phyloP scores from a whole-genome alignment of 2,797 vertebrate genomes.

The Etheostoma perlongum region DNA sequence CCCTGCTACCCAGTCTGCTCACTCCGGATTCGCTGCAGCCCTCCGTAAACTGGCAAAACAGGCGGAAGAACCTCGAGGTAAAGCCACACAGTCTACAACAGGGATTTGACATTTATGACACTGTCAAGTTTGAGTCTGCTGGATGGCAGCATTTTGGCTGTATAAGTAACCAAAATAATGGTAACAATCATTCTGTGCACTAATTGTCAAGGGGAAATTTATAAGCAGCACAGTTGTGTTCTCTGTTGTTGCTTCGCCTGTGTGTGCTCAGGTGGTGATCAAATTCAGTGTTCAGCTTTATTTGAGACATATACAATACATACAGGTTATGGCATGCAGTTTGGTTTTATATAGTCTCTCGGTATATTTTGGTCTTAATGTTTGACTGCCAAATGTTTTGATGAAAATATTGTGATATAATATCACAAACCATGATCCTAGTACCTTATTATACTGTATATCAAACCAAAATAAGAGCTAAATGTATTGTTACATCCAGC shows the following conservation, averaged over 20 bases:
- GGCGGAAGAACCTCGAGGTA: conserved; percentile 98
- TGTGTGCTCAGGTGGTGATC: background rate
- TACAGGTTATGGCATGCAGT: background rate
- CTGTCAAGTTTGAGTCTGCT: conserved; percentile 1
- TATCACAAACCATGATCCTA: background rate
- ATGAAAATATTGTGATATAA: background rate
- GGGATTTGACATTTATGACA: conserved; percentile 4
- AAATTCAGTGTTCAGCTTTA: background rate
- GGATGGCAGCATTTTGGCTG: background rate
- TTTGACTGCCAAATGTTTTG: background rate
- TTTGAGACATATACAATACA: background rate
- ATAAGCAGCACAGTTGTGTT: background rate
- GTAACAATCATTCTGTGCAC: background rate
- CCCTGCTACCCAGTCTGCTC: conserved; percentile 93
- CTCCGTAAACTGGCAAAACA: conserved; percentile 99
- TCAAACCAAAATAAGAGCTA: background rate
- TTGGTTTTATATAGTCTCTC: background rate
- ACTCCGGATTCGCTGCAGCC: conserved; percentile 97
- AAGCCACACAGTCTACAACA: conserved; percentile 27
- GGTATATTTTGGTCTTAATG: background rate
- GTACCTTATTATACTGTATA: background rate
- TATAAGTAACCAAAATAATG: background rate
- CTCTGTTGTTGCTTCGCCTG: background rate
- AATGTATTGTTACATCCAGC: background rate
- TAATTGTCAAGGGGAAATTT: background rate